A percentile compares a stretch with the other conserved stretches of the same genome.
These are phyloP conservation scores for Sebastes melanostomus DNA, from an alignment of 2,797 vertebrate species.

Conservation along the genomic window DNA sequence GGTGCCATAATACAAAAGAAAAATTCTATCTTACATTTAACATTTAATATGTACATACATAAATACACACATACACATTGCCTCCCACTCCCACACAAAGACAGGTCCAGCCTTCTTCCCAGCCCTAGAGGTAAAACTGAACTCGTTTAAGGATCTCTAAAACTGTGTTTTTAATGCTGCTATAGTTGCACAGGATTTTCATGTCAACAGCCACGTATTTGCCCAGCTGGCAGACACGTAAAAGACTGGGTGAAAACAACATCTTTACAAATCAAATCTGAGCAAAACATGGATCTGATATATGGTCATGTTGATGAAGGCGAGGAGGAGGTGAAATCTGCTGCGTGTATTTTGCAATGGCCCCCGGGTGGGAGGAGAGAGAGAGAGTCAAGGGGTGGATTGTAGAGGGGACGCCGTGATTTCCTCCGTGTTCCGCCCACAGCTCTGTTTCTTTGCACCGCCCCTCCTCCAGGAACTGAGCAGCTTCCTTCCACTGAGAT, in stretches of 20 bases:
- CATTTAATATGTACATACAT: too few relatives aligned
- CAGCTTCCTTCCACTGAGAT: conserved; percentile 61
- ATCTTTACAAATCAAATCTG: not conserved
- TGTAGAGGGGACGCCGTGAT: conserved; percentile 25
- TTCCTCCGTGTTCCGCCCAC: conserved; percentile 56
- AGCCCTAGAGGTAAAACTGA: not conserved
- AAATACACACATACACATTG: too few relatives aligned
- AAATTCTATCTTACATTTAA: too few relatives aligned
- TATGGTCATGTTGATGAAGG: conserved; percentile 16
- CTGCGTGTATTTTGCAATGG: conserved; percentile 44
- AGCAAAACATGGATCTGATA: conserved; percentile 11
- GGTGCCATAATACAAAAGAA: too few relatives aligned
- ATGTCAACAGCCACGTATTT: conserved; percentile 15
- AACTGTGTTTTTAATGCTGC: not conserved
- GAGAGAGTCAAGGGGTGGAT: not conserved
- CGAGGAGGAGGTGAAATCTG: not conserved
- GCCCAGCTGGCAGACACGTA: conserved; percentile 9
- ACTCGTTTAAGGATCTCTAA: not conserved
- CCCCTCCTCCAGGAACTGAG: conserved; percentile 60
- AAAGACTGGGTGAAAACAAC: not conserved
- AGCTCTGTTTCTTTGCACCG: conserved; percentile 45
- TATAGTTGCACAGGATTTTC: conserved; percentile 3
- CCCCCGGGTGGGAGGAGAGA: not conserved
- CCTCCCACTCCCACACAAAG: too few relatives aligned
- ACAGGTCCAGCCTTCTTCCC: too few relatives aligned